A percentile compares a stretch with the other conserved stretches of the same genome.
phyloP scores from a whole-genome alignment of 2,113 vertebrate genomes.

The Periophthalmodon schlosseri region DNA sequence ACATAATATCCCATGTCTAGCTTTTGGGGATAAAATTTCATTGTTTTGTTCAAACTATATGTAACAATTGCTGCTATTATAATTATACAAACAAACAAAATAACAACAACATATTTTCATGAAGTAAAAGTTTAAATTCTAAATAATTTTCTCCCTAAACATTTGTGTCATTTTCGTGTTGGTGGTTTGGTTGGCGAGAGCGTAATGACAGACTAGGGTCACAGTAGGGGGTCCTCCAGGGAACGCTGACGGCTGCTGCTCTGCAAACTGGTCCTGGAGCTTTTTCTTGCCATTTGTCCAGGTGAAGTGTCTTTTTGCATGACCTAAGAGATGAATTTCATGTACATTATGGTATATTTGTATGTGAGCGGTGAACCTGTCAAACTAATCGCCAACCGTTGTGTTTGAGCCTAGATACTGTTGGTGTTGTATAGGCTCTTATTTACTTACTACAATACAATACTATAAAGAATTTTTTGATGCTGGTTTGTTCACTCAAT shows the following conservation, averaged over 20 bases:
- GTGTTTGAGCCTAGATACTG: not conserved
- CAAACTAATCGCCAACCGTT: not conserved
- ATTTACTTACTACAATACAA: not conserved
- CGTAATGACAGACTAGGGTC: conserved; percentile 12
- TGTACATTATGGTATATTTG: not conserved
- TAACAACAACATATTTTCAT: not conserved
- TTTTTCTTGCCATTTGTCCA: conserved; percentile 10
- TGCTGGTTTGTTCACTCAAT: not conserved
- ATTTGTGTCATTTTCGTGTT: not conserved
- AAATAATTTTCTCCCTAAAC: not conserved
- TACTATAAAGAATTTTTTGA: not conserved
- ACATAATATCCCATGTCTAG: not conserved
- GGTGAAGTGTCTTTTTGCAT: conserved; percentile 45
- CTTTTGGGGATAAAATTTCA: not conserved
- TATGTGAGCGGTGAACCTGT: not conserved
- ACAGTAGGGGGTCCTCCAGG: conserved; percentile 31
- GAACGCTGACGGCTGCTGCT: conserved; percentile 31
- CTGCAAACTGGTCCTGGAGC: conserved; percentile 40
- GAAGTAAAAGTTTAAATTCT: not conserved
- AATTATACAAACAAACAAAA: not conserved
- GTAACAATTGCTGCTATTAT: not conserved
- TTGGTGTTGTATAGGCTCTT: not conserved
- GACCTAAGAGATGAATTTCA: conserved; percentile 39
- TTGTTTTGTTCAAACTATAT: not conserved
- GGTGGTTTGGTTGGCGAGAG: not conserved